phyloP scores from a whole-genome alignment of 2,797 vertebrate genomes.

The Holocentrus rufus region DNA sequence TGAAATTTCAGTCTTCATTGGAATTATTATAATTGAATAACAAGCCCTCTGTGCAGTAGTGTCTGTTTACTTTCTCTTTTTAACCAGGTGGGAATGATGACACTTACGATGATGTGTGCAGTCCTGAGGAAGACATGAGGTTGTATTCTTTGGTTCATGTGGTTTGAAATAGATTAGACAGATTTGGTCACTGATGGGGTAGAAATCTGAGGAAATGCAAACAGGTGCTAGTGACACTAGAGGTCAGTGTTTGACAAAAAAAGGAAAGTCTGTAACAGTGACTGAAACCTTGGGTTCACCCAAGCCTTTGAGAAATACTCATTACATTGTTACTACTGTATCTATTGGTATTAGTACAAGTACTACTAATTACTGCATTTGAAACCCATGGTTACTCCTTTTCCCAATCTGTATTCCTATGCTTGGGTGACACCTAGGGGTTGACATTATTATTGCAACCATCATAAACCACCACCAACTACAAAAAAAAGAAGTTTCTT shows the following conservation, averaged over 20 bases:
- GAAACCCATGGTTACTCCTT: too few relatives aligned
- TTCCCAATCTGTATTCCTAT: background rate
- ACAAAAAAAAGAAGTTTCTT: too few relatives aligned
- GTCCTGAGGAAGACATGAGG: background rate
- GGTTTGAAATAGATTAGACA: background rate
- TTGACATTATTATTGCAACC: background rate
- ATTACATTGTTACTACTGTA: too few relatives aligned
- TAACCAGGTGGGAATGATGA: background rate
- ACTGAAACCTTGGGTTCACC: too few relatives aligned
- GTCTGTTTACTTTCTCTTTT: background rate
- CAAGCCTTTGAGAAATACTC: too few relatives aligned
- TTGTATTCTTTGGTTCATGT: background rate
- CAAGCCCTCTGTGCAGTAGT: too few relatives aligned
- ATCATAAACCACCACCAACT: background rate
- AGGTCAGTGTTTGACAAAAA: too few relatives aligned
- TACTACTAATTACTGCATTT: too few relatives aligned
- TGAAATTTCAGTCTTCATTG: background rate
- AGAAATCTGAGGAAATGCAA: too few relatives aligned
- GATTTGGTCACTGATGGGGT: background rate
- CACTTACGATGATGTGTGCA: conserved; percentile 4
- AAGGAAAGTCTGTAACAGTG: too few relatives aligned
- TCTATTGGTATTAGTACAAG: too few relatives aligned
- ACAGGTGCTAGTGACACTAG: too few relatives aligned
- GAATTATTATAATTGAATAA: background rate
- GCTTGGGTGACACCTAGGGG: conserved; percentile 28